Conservation (phyloP, 2,113 vertebrate genomes). For the Macroglossus sobrinus region DNA sequence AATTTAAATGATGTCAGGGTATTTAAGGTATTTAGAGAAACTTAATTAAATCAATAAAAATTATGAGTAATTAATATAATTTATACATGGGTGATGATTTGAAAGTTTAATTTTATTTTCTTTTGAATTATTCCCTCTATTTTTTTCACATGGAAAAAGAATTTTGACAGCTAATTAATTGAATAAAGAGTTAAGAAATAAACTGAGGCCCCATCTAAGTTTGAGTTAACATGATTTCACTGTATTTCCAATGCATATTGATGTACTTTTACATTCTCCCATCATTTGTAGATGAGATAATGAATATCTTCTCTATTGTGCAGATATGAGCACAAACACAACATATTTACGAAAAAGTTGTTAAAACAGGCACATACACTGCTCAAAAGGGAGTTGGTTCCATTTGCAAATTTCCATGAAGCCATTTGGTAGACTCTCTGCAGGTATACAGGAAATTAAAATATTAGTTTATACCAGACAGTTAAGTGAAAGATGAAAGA, state of each 20-base stretch:
- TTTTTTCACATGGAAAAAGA: background rate
- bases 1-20: background rate
- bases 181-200: background rate
- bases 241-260: background rate
- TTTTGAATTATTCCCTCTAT: background rate
- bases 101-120: background rate
- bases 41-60: conserved; percentile 29
- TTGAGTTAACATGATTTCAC: background rate
- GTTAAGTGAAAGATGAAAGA: background rate
- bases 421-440: conserved; percentile 44
- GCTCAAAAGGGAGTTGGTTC: conserved; percentile 36
- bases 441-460: conserved; percentile 24
- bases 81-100: background rate
- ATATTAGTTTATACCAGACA: conserved; percentile 32
- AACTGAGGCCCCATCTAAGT: conserved; percentile 31
- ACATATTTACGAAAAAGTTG: conserved; percentile 2
- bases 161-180: conserved; percentile 27
- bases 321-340: background rate
- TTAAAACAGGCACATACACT: background rate
- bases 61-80: background rate
- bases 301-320: background rate
- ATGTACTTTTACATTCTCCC: background rate
- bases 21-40: conserved; percentile 36
- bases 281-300: conserved; percentile 9
- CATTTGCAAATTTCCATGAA: conserved; percentile 45